phyloP scores from a whole-genome alignment of 2,888 invertebrate genomes.

The Trisateles emortualis region DNA sequence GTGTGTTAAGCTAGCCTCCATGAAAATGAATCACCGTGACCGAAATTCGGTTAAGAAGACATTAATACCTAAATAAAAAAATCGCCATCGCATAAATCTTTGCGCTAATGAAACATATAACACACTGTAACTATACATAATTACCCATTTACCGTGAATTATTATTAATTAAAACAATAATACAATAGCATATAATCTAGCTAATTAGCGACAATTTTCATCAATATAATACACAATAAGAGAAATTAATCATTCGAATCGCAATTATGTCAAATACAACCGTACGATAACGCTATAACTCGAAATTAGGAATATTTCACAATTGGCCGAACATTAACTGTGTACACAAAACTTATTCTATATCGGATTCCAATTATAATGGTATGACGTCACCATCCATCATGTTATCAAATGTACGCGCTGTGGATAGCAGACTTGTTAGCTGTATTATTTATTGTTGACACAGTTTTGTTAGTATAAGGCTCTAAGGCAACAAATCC shows the following conservation, averaged over 20 bases:
- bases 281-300: conserved; percentile 36
- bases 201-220: conserved; percentile 5
- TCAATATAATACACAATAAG: conserved; percentile 21
- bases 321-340: conserved; percentile 41
- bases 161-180: background rate
- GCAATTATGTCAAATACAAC: conserved; percentile 31
- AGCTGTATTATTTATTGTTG: background rate
- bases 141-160: too few relatives aligned
- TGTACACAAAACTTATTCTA: conserved; percentile 41
- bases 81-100: too few relatives aligned
- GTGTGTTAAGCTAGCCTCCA: too few relatives aligned
- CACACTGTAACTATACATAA: too few relatives aligned
- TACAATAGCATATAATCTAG: background rate
- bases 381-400: conserved; percentile 47
- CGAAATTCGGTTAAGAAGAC: too few relatives aligned
- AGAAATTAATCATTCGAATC: conserved; percentile 32
- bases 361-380: conserved; percentile 48
- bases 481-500: too few relatives aligned
- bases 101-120: too few relatives aligned
- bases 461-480: too few relatives aligned
- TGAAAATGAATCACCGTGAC: too few relatives aligned
- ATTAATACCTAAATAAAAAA: too few relatives aligned
- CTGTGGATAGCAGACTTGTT: background rate
- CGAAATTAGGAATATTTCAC: conserved; percentile 42
- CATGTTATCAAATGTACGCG: conserved; percentile 21